Conservation (phyloP, 2,113 vertebrate species). For the Hippoglossus stenolepis region DNA sequence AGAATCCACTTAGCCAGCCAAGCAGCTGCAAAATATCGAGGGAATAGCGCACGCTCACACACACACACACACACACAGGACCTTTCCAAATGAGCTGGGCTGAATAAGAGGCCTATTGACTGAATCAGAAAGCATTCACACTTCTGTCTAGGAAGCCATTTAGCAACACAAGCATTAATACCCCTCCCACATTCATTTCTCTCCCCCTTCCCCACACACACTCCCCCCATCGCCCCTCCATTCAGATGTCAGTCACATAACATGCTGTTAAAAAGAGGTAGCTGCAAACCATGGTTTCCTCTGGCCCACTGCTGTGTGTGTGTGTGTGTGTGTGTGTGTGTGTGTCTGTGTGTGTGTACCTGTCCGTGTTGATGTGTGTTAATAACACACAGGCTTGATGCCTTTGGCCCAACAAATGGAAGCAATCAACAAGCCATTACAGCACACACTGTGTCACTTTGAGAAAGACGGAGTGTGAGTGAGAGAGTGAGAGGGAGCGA, state of each 20-base stretch:
- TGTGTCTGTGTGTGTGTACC: constrained; percentile 1
- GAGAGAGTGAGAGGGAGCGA: constrained; percentile 3
- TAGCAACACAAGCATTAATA: constrained; percentile 49
- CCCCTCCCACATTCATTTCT: constrained; percentile 27
- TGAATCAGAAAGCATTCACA: constrained; percentile 61
- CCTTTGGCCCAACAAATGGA: constrained; percentile 64
- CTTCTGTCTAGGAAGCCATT: constrained; percentile 61
- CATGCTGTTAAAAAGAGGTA: constrained; percentile 42
- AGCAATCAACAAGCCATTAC: constrained; percentile 72
- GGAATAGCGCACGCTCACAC: constrained; percentile 4
- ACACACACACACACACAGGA: constrained; percentile 18
- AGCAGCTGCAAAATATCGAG: constrained; percentile 16
- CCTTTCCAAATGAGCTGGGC: constrained; percentile 37
- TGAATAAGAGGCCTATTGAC: constrained; percentile 47
- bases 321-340: not conserved
- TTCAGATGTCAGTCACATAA: constrained; percentile 67
- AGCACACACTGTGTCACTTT: constrained; percentile 40
- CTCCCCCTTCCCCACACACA: too few species aligned
- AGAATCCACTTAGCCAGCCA: not conserved
- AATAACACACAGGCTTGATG: constrained; percentile 43
- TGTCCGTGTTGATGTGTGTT: constrained; percentile 33
- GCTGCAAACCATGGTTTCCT: constrained; percentile 34
- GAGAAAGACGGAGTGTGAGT: constrained; percentile 21
- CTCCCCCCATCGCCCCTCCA: constrained; percentile 17
- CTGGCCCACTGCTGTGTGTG: constrained; percentile 1